Evolutionary conservation across 2,797 vertebrate species (phyloP).

Genomic region (Otolemur crassicaudatus): DNA sequence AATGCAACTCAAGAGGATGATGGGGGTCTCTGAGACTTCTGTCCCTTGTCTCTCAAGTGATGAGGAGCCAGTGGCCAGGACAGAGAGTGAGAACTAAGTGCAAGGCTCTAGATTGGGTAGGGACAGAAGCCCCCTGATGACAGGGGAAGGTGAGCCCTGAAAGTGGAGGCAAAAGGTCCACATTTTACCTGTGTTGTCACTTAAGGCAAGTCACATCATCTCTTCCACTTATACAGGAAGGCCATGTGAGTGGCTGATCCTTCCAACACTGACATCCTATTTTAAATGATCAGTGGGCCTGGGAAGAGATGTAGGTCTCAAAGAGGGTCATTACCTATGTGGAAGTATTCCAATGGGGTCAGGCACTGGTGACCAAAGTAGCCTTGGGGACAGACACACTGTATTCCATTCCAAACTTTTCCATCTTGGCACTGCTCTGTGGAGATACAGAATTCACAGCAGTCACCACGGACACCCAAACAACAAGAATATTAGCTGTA

Average conservation of each 20-base stretch:
- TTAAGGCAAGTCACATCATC: not conserved
- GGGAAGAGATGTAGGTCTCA: not conserved
- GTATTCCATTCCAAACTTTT: not conserved
- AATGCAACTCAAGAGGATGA: not conserved
- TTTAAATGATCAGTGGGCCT: not conserved
- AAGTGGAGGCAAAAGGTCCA: not conserved
- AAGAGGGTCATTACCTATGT: conserved; percentile 35
- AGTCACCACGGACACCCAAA: not conserved
- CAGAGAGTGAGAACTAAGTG: not conserved
- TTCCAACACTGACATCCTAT: not conserved
- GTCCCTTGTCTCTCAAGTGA: not conserved
- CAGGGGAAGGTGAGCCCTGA: not conserved
- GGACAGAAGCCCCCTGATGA: not conserved
- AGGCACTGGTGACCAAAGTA: not conserved
- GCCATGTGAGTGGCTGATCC: not conserved
- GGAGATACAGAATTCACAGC: not conserved
- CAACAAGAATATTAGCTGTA: not conserved
- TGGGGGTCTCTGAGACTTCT: not conserved
- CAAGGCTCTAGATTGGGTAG: not conserved
- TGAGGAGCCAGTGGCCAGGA: not conserved
- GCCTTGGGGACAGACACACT: conserved; percentile 41
- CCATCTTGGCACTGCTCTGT: conserved; percentile 12
- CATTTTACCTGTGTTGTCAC: not conserved
- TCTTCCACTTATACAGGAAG: not conserved
- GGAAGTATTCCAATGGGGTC: not conserved